phyloP scores from a whole-genome alignment of 2,113 vertebrate genomes.

The Periophthalmodon schlosseri region DNA sequence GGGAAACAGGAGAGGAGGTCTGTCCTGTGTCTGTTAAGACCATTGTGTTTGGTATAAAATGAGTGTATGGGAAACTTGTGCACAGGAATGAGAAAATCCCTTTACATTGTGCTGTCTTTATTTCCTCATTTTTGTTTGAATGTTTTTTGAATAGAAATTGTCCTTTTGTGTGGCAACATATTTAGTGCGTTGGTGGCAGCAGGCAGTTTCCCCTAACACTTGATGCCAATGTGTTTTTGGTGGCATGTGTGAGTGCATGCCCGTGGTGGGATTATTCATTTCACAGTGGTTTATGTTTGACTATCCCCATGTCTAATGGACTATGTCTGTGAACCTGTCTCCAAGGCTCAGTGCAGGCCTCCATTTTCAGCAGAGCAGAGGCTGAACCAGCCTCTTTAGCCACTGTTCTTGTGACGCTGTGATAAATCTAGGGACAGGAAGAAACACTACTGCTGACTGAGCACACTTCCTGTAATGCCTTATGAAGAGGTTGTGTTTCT shows the following conservation, averaged over 20 bases:
- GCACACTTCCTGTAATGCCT: constrained; percentile 74
- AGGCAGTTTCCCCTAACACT: constrained; percentile 24
- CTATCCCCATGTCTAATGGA: constrained; percentile 69
- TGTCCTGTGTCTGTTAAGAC: constrained; percentile 59
- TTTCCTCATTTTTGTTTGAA: background rate
- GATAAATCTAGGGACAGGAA: constrained; percentile 71
- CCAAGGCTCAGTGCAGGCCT: constrained; percentile 7
- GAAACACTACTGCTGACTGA: constrained; percentile 56
- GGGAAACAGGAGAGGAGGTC: constrained; percentile 20
- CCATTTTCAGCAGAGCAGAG: constrained; percentile 10
- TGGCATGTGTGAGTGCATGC: constrained; percentile 13
- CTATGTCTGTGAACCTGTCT: constrained; percentile 41
- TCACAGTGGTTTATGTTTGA: constrained; percentile 58
- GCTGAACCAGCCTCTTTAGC: background rate
- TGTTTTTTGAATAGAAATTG: background rate
- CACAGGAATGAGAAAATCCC: constrained; percentile 27
- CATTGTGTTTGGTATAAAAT: constrained; percentile 44
- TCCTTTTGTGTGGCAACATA: background rate
- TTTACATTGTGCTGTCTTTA: constrained; percentile 29
- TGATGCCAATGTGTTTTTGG: constrained; percentile 14
- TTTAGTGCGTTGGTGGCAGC: constrained; percentile 26
- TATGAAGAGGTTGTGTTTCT: constrained; percentile 55
- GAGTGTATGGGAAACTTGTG: constrained; percentile 58
- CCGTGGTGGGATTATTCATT: constrained; percentile 63
- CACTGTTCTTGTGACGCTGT: constrained; percentile 24